Conservation (phyloP, 2,888 invertebrate species). For the Drosophila nr. fundita region DNA sequence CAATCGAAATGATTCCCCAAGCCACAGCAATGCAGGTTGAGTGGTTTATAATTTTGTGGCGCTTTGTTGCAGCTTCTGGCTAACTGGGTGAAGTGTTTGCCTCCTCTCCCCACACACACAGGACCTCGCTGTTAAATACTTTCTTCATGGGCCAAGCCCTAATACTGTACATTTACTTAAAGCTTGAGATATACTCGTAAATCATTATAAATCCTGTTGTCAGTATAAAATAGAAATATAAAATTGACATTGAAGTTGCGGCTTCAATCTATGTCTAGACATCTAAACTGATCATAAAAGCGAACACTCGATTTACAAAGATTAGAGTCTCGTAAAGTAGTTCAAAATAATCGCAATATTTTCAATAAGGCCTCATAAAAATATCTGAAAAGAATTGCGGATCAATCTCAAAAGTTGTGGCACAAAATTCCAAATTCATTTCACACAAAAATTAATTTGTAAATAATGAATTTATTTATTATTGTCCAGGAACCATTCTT, state of each 20-base stretch:
- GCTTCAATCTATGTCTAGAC: neutral
- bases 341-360: neutral
- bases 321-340: neutral
- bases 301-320: neutral
- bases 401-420: neutral
- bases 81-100: constrained; percentile 55
- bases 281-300: neutral
- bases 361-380: neutral
- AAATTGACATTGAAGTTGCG: neutral
- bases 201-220: neutral
- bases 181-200: neutral
- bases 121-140: neutral
- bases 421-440: neutral
- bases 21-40: constrained; percentile 50
- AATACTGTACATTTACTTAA: neutral
- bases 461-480: neutral
- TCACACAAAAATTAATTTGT: neutral
- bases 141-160: neutral
- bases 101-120: neutral
- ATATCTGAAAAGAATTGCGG: neutral
- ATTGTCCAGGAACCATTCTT: neutral
- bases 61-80: constrained; percentile 38
- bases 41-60: constrained; percentile 47
- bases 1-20: constrained; percentile 19
- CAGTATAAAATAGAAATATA: neutral